Evolutionary conservation across 92 coral and sea anemone species (phyloP).

Genomic region (Desmophyllum pertusum): DNA sequence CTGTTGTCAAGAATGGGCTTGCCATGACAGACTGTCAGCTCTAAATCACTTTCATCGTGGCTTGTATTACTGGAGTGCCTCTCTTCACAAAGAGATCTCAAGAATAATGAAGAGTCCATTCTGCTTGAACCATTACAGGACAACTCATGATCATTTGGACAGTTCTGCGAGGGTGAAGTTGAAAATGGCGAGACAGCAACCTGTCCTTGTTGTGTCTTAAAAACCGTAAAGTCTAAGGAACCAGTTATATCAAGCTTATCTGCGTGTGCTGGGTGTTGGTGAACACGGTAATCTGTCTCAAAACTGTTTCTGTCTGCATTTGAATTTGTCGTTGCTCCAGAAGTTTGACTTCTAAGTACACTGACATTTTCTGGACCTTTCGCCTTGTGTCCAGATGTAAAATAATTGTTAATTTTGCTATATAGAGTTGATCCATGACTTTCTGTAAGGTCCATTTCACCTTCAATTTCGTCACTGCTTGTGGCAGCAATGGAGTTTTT

Average conservation of each 20-base stretch:
- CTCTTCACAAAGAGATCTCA: neutral
- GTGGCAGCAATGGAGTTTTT: neutral
- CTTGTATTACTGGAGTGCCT: neutral
- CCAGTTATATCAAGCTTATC: conserved; percentile 28
- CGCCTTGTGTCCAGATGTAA: no score
- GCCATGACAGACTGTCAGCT: neutral
- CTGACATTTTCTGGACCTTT: no score
- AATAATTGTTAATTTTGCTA: no score
- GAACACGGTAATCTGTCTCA: neutral
- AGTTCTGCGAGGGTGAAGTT: neutral
- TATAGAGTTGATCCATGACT: no score
- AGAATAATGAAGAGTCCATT: conserved; percentile 19
- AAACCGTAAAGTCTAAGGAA: conserved; percentile 26
- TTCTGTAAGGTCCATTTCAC: no score
- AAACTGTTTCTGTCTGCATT: neutral
- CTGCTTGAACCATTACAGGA: neutral
- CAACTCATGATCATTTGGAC: neutral
- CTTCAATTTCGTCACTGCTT: no score
- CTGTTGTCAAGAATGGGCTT: no score
- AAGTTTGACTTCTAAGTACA: no score
- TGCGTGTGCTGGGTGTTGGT: neutral
- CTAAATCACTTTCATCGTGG: neutral
- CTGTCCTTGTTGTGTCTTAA: neutral
- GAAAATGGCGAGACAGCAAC: neutral
- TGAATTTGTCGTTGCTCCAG: no score